Percentiles rank a stretch among this genome's conserved stretches.
Evolutionary conservation across 1,140 invertebrate genomes (phyloP).

Genomic region (Lepidurus apus): DNA sequence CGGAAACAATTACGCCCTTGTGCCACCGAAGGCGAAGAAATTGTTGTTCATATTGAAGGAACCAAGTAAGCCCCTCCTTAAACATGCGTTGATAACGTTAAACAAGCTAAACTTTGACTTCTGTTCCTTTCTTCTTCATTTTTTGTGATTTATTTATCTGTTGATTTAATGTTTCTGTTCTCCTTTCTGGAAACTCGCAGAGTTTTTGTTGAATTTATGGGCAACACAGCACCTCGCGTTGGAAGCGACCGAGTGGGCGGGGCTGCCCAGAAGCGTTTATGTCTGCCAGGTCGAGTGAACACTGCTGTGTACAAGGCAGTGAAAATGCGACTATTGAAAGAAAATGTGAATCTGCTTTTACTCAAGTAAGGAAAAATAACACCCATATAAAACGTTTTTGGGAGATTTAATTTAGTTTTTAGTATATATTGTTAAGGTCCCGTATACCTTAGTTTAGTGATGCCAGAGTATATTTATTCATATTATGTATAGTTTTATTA

Average conservation of each 20-base stretch:
- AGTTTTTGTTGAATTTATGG: slow-evolving; percentile 37
- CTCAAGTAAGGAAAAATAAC: background rate
- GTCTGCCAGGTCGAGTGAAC: slow-evolving; percentile 55
- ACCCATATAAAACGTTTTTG: too few relatives aligned
- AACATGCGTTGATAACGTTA: background rate
- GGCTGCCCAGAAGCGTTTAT: slow-evolving; percentile 28
- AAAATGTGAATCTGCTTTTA: slow-evolving; percentile 50
- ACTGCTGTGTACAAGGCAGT: slow-evolving; percentile 71
- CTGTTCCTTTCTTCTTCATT: too few relatives aligned
- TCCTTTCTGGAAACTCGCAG: slow-evolving; percentile 49
- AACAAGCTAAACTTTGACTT: too few relatives aligned
- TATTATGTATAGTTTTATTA: too few relatives aligned
- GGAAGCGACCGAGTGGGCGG: background rate
- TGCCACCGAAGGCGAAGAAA: slow-evolving; percentile 4
- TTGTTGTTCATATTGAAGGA: slow-evolving; percentile 24
- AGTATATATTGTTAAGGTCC: too few relatives aligned
- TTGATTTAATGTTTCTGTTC: slow-evolving; percentile 54
- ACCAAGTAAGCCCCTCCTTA: background rate
- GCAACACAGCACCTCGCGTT: slow-evolving; percentile 41
- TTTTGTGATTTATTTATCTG: too few relatives aligned
- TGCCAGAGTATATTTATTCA: too few relatives aligned
- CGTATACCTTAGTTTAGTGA: too few relatives aligned
- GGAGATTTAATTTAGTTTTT: too few relatives aligned
- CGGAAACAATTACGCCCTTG: background rate
- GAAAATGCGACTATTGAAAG: slow-evolving; percentile 57